Evolutionary conservation across 2,797 vertebrate genomes (phyloP).

Genomic region (Myotis findleyi): DNA sequence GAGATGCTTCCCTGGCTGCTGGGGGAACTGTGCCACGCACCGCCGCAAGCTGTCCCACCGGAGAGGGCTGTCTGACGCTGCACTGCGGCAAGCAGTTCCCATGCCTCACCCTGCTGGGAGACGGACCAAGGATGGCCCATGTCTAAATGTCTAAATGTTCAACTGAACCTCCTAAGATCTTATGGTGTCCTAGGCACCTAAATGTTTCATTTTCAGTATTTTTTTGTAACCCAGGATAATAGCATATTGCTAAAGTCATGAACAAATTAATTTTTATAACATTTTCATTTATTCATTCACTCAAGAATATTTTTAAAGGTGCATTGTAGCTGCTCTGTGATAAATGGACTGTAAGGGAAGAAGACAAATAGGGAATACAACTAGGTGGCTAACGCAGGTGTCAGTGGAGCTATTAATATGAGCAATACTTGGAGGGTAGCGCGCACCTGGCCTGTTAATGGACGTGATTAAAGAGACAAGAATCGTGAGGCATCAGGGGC

Average conservation of each 20-base stretch:
- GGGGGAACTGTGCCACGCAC: background rate
- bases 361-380: background rate
- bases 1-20: background rate
- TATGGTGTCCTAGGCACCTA: background rate
- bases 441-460: background rate
- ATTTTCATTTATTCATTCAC: background rate
- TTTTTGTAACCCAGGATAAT: background rate
- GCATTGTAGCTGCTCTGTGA: background rate
- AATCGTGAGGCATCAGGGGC: background rate
- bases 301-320: slow-evolving; percentile 6
- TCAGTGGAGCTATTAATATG: background rate
- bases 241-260: background rate
- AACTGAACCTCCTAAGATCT: background rate
- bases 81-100: background rate
- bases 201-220: background rate
- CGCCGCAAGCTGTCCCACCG: background rate
- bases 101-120: background rate
- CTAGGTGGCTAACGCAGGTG: background rate
- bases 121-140: background rate
- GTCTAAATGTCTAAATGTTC: background rate
- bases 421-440: background rate
- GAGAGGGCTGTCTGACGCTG: fast-evolving
- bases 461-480: background rate
- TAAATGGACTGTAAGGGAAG: background rate
- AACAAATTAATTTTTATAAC: background rate